Conservation (phyloP, 2,113 vertebrate genomes). For the Calonectris borealis region DNA sequence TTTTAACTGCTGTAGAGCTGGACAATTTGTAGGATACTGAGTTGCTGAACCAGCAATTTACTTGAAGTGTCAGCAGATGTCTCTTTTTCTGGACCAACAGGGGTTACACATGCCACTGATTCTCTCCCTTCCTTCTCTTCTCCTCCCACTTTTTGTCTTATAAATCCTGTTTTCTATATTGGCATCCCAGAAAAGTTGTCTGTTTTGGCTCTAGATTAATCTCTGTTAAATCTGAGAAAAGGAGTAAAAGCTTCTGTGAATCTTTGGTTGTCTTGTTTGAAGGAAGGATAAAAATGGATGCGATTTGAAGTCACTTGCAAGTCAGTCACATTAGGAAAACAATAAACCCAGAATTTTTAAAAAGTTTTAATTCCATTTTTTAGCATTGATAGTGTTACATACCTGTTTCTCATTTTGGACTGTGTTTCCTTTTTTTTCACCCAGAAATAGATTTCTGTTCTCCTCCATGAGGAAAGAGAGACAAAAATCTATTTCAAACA, state of each 20-base stretch:
- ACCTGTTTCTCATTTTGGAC: background rate
- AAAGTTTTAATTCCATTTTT: background rate
- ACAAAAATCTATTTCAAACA: background rate
- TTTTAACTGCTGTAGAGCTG: background rate
- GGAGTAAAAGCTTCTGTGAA: background rate
- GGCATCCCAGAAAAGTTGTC: background rate
- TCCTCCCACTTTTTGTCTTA: background rate
- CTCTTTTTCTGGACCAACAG: background rate
- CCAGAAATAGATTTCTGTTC: background rate
- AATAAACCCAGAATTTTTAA: background rate
- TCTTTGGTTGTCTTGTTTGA: background rate
- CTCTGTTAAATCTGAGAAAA: background rate
- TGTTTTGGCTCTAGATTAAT: background rate
- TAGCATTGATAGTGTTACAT: background rate
- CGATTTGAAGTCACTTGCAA: background rate
- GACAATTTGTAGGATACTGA: background rate
- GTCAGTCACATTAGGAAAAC: background rate
- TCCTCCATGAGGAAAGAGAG: background rate
- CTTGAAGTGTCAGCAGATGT: background rate
- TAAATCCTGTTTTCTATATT: background rate
- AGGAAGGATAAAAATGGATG: background rate
- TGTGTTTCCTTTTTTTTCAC: background rate
- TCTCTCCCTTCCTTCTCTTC: background rate
- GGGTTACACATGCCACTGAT: background rate
- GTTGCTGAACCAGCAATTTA: background rate